These are phyloP conservation scores for Prosapia bicincta DNA, from an alignment of 2,888 invertebrate genomes.

Conservation along the genomic window DNA sequence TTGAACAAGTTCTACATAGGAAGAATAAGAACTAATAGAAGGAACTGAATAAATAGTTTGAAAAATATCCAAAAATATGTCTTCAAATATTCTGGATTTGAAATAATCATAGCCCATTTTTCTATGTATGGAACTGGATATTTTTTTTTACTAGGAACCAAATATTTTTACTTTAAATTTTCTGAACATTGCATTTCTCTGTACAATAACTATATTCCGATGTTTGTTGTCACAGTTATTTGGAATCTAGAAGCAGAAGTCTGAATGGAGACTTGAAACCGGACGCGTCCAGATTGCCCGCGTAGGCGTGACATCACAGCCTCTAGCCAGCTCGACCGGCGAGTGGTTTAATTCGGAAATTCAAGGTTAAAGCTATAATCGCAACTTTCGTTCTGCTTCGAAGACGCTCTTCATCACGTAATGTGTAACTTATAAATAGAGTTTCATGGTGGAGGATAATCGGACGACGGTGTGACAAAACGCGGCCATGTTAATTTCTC, in stretches of 20 bases:
- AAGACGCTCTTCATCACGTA: not conserved
- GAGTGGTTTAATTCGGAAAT: slow-evolving; percentile 6
- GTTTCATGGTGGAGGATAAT: not conserved
- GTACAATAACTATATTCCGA: too few species aligned
- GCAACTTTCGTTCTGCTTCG: slow-evolving; percentile 9
- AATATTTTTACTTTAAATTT: too few species aligned
- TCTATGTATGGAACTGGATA: too few species aligned
- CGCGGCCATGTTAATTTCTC: not conserved
- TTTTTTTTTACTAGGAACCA: too few species aligned
- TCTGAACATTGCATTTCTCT: too few species aligned
- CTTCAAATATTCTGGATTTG: too few species aligned
- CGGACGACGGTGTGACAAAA: not conserved
- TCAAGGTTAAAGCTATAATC: slow-evolving; percentile 23
- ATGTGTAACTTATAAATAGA: not conserved
- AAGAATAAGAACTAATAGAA: too few species aligned
- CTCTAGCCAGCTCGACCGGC: not conserved
- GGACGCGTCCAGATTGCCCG: not conserved
- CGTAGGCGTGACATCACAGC: slow-evolving; percentile 7
- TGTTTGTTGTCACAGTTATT: too few species aligned
- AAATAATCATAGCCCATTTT: too few species aligned
- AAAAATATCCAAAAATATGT: too few species aligned
- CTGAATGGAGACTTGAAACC: not conserved
- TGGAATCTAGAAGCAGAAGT: not conserved
- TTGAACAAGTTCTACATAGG: too few species aligned
- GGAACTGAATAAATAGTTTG: too few species aligned